Conservation (phyloP, 2,113 vertebrate species). For the Sebastes schlegelii region DNA sequence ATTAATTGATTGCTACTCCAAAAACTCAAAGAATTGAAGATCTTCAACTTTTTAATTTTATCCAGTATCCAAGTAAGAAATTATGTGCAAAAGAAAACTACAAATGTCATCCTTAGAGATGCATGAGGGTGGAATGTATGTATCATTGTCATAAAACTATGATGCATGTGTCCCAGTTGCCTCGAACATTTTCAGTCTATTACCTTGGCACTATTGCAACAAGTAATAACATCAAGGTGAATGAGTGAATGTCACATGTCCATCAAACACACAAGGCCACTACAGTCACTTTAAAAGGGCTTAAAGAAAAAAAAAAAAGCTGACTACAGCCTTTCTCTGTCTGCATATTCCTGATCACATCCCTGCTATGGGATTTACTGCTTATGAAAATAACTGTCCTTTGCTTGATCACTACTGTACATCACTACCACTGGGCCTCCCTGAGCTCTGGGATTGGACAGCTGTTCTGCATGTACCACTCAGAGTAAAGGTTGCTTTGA, state of each 20-base stretch:
- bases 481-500: constrained; percentile 51
- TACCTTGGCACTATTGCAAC: not conserved
- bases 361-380: not conserved
- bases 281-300: not conserved
- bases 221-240: constrained; percentile 5
- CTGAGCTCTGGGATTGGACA: constrained; percentile 21
- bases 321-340: not conserved
- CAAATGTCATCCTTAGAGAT: not conserved
- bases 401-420: not conserved
- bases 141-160: not conserved
- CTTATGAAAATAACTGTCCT: constrained; percentile 3
- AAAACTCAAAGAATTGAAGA: not conserved
- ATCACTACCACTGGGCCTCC: constrained; percentile 13
- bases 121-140: not conserved
- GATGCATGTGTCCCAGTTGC: not conserved
- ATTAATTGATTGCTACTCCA: not conserved
- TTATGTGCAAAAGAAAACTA: not conserved
- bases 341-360: not conserved
- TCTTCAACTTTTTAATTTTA: not conserved
- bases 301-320: not conserved
- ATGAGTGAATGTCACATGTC: not conserved
- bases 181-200: not conserved
- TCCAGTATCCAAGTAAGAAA: not conserved
- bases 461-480: constrained; percentile 1
- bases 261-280: constrained; percentile 4